Evolutionary conservation across 2,888 invertebrate genomes (phyloP).

Genomic region (Biston betularia): DNA sequence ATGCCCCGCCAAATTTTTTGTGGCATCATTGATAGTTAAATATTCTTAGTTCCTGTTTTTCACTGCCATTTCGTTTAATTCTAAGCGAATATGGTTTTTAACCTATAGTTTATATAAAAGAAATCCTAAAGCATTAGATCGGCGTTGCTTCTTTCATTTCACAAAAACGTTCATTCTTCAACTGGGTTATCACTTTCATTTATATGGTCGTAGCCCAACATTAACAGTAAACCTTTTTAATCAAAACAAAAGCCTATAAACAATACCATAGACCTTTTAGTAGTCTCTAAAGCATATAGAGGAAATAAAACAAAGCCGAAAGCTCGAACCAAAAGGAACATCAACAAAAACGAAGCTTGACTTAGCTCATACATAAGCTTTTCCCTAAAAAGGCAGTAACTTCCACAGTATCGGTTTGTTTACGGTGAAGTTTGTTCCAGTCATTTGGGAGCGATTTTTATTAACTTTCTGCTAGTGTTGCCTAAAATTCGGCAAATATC

Average conservation of each 20-base stretch:
- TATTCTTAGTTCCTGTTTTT: too few species aligned
- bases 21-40: too few species aligned
- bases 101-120: too few species aligned
- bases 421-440: conserved; percentile 72
- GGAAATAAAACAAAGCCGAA: conserved; percentile 32
- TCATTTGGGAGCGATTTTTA: conserved; percentile 82
- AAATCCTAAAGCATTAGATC: not conserved
- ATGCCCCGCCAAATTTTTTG: too few species aligned
- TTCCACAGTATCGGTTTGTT: conserved; percentile 68
- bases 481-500: conserved; percentile 54
- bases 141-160: not conserved
- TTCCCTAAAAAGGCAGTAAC: conserved; percentile 45
- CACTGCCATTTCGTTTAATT: too few species aligned
- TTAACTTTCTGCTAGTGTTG: conserved; percentile 67
- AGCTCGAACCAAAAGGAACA: conserved; percentile 26
- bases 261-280: conserved; percentile 28
- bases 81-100: too few species aligned
- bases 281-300: conserved; percentile 32
- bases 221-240: conserved; percentile 29
- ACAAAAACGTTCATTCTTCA: too few species aligned
- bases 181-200: conserved; percentile 1
- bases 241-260: conserved; percentile 38
- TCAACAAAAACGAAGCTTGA: conserved; percentile 28
- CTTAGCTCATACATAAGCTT: conserved; percentile 39
- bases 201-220: conserved; percentile 1